Conservation (phyloP, 2,113 vertebrate genomes). For the Seriola rivoliana region DNA sequence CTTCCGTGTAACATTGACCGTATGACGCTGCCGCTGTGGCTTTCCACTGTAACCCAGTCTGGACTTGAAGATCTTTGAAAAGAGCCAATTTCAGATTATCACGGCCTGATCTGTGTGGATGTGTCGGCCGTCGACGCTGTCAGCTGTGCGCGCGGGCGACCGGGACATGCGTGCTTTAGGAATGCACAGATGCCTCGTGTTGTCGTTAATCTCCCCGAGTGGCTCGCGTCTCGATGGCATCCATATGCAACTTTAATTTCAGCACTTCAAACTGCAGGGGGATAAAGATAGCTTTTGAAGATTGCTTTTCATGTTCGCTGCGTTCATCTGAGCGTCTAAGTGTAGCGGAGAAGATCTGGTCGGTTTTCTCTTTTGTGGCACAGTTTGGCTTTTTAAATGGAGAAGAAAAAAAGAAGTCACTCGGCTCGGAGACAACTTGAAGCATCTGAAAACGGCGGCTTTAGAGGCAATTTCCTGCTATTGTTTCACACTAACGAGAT, state of each 20-base stretch:
- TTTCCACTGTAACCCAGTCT: conserved; percentile 17
- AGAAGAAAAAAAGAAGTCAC: conserved; percentile 1
- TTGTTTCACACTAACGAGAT: conserved; percentile 67
- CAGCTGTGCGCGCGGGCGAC: conserved; percentile 33
- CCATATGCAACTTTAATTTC: conserved; percentile 77
- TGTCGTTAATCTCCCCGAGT: conserved; percentile 76
- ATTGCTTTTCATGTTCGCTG: conserved; percentile 71
- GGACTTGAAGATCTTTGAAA: conserved; percentile 73
- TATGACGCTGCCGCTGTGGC: conserved; percentile 14
- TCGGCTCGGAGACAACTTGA: conserved; percentile 36
- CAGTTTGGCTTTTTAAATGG: conserved; percentile 25
- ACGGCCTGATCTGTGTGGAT: conserved; percentile 59
- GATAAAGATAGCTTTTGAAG: conserved; percentile 79
- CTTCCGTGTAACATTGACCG: conserved; percentile 39
- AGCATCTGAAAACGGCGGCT: conserved; percentile 47
- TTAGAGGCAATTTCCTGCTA: conserved; percentile 62
- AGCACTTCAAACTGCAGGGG: conserved; percentile 66
- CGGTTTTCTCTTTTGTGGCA: conserved; percentile 36
- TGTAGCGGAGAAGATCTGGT: conserved; percentile 61
- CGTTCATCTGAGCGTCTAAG: conserved; percentile 61
- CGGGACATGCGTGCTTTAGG: conserved; percentile 52
- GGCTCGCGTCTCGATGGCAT: conserved; percentile 69
- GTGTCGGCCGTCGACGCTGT: conserved; percentile 45
- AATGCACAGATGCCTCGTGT: conserved; percentile 61
- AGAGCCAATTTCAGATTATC: conserved; percentile 79